Evolutionary conservation across 1,140 invertebrate species (phyloP).

Genomic region (Meteorus sp.): DNA sequence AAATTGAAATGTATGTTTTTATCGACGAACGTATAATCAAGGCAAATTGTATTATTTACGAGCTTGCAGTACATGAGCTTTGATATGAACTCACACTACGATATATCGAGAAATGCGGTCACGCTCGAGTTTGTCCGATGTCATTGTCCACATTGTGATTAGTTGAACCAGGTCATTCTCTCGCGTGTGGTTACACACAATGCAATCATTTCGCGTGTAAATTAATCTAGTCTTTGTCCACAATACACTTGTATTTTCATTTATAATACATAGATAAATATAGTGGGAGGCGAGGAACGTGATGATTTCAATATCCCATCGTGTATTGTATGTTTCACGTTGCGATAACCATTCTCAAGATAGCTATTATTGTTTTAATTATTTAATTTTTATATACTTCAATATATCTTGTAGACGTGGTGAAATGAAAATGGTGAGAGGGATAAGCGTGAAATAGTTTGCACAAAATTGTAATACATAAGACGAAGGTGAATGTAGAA

Average conservation of each 20-base stretch:
- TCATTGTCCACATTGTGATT: constrained; percentile 45
- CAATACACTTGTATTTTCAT: too few relatives aligned
- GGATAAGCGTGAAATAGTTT: background rate
- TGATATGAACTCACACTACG: background rate
- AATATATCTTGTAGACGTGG: background rate
- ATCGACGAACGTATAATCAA: too few relatives aligned
- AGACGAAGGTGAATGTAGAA: background rate
- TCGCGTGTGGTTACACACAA: constrained; percentile 37
- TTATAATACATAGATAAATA: too few relatives aligned
- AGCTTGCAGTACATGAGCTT: constrained; percentile 16
- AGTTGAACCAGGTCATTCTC: constrained; percentile 44
- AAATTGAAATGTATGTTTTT: constrained; percentile 10
- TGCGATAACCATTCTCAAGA: constrained; percentile 9
- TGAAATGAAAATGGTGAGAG: constrained; percentile 19
- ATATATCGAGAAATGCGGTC: constrained; percentile 34
- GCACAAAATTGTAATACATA: background rate
- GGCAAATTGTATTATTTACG: constrained; percentile 13
- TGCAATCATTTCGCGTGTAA: constrained; percentile 42
- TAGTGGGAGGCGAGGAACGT: too few relatives aligned
- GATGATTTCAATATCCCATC: constrained; percentile 13
- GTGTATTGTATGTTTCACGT: constrained; percentile 2
- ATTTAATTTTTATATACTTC: constrained; percentile 7
- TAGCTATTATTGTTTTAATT: constrained; percentile 11
- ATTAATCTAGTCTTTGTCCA: constrained; percentile 38
- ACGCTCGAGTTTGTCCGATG: constrained; percentile 39